Base-by-base conservation (phyloP, 53 echinoderm and acorn worm species). In the Henricia sp. region DNA sequence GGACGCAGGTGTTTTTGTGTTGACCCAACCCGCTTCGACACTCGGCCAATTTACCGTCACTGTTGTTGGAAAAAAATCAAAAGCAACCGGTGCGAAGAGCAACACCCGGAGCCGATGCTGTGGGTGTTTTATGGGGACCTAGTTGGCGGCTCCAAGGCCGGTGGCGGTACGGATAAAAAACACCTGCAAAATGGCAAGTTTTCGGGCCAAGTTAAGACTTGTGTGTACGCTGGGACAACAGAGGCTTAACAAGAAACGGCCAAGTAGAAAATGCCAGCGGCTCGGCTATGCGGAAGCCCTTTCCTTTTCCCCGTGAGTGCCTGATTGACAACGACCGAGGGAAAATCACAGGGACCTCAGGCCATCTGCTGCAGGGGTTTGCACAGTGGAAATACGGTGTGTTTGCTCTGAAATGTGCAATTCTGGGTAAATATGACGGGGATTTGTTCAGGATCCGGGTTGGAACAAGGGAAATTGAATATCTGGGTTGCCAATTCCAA, bases 331-430 rank as follows among this genome's bases (percentile, higher is more conserved):
- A 50, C 35, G 24, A 55, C 20, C 67, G 62, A 60, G 33, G 67
- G 32, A 20, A 37, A 20, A 66, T 14, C 5, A 32, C 14, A 35
- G 38, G 38, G 38, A 32, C 5, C 19, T 21, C 16, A 72, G 13
- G 35, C 2, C 26, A 36, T 42, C n/a, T 26, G 11, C 40, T 0
- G 3, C 6, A 14, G 46, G 34, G 44, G 80, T 80, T 80, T 80
- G 80, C 64, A 32, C 48, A 80, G 80, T 14, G 43, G 51, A 24
- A 43, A 24, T 23, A 43, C 30, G 21, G 42, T 35, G 48, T 64
- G 78, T 80, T 80, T 80, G 80, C 34, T 64, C 80, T 43, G 48
- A 63, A 80, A 80, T 65, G 80, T 80, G 43, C 80, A 80, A 80
- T 80, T 80, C 80, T 80, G 51, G 35, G 35, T 64, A 80, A 80